Base-by-base conservation (phyloP, 2,888 invertebrate species). In the Orchestes rusci region DNA sequence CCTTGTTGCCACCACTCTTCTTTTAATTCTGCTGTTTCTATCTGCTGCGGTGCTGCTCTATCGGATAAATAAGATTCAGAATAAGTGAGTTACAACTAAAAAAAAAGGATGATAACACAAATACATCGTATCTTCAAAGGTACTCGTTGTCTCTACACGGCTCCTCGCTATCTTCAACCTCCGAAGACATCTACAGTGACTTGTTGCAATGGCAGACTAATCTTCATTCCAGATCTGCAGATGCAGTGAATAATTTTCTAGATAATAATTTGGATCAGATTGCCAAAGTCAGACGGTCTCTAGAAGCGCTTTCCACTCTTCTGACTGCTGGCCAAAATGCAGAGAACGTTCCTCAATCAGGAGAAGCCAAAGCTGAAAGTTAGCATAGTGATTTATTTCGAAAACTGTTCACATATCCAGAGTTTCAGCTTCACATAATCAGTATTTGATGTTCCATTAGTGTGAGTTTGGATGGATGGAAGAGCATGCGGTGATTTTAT, bases 231-330 rank as follows among this genome's bases (percentile, higher is more conserved):
- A 79, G 80, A 51, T 83, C 84, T 41, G 80, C 83, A 3, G 72
- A 73, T 53, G 83, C 84, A 58, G 76, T 84, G 54, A 81, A 84
- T 67, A 77, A 77, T 55, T 83, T 82, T 70, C 75, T 89, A 50
- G 79, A 81, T 59, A 77, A 80, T 53, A 87, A 88, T 73, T 74
- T 88, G 56, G 75, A 87, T 66, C 79, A 88, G 69, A 83, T 89
- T 59, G 80, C 84, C 49, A 86, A 84, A 80, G 88, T 84, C 47
- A 77, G 87, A 51, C 82, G 86, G 66, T 86, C 85, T 42, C 67
- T 88, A 61, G 87, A 88, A 69, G 82, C 83, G 37, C 69, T 88
- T 53, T 86, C 87, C 16, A 79, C 82, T 54, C 77, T 85, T 49
- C 52, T 69, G 46, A 60, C 63, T 49, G n/a, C n/a, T n/a, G 39